Conservation (phyloP, 2,888 invertebrate genomes). For the Hemithea aestivaria region DNA sequence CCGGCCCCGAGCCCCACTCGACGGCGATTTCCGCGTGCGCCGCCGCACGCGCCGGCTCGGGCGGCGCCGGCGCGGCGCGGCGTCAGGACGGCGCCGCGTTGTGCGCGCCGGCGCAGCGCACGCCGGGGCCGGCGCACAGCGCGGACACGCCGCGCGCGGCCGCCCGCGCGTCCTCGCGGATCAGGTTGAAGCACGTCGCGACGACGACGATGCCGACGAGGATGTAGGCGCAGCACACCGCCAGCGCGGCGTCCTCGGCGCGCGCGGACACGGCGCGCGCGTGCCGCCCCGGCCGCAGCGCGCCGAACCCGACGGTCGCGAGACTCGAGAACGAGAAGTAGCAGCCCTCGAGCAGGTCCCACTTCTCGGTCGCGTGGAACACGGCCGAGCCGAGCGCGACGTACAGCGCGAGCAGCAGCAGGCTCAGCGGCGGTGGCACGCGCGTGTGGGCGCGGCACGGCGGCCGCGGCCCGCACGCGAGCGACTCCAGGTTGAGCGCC, state of each 20-base stretch:
- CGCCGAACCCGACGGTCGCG: conserved; percentile 91
- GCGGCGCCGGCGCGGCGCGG: conserved; percentile 55
- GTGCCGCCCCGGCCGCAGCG: conserved; percentile 83
- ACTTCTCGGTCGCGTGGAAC: conserved; percentile 93
- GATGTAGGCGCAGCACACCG: conserved; percentile 89
- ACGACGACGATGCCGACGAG: conserved; percentile 91
- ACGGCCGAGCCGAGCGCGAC: conserved; percentile 93
- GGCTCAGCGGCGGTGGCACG: conserved; percentile 92
- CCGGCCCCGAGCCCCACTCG: conserved; percentile 17
- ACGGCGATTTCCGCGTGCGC: conserved; percentile 40
- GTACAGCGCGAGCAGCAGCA: conserved; percentile 91
- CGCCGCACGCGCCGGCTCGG: conserved; percentile 51
- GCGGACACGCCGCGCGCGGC: conserved; percentile 42
- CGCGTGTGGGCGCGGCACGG: conserved; percentile 81
- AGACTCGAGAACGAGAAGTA: conserved; percentile 89
- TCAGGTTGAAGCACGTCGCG: conserved; percentile 92
- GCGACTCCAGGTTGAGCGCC: conserved; percentile 61
- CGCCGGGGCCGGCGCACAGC: conserved; percentile 45
- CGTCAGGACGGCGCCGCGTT: conserved; percentile 78
- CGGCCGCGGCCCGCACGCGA: conserved; percentile 20
- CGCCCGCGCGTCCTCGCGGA: conserved; percentile 85
- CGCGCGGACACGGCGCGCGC: conserved; percentile 67
- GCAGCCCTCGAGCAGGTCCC: conserved; percentile 93
- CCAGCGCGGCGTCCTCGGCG: conserved; percentile 83
- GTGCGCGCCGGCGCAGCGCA: conserved; percentile 60